phyloP scores from a whole-genome alignment of 2,888 invertebrate species.

The Allophyes oxyacanthae region DNA sequence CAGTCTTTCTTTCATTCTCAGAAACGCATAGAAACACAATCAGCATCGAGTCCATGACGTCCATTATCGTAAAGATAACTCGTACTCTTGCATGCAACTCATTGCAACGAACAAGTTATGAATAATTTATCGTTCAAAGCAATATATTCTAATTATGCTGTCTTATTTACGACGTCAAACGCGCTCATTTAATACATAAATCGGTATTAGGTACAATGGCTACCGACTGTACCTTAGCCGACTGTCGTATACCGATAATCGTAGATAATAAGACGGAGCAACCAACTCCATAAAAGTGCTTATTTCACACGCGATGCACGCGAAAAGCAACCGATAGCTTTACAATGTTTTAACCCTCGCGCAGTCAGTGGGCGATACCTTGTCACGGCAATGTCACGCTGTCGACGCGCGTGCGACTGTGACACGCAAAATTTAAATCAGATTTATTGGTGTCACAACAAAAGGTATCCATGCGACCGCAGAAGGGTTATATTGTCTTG shows the following conservation, averaged over 20 bases:
- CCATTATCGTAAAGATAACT: slow-evolving; percentile 45
- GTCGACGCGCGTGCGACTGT: slow-evolving; percentile 72
- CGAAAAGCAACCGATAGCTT: slow-evolving; percentile 35
- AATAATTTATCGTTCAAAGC: slow-evolving; percentile 47
- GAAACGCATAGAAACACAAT: slow-evolving; percentile 28
- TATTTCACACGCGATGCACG: slow-evolving; percentile 52
- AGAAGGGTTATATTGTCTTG: slow-evolving; percentile 51
- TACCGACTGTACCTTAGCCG: slow-evolving; percentile 16
- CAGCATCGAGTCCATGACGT: slow-evolving; percentile 23
- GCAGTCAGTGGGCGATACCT: slow-evolving; percentile 66
- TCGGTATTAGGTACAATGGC: slow-evolving; percentile 41
- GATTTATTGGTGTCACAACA: slow-evolving; percentile 70
- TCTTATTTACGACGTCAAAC: slow-evolving; percentile 50
- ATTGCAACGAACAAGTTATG: slow-evolving; percentile 39
- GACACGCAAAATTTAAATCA: slow-evolving; percentile 80
- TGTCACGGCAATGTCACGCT: slow-evolving; percentile 74
- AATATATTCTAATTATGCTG: slow-evolving; percentile 52
- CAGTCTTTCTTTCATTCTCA: slow-evolving; percentile 1
- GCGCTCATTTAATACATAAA: slow-evolving; percentile 44
- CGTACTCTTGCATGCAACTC: slow-evolving; percentile 37
- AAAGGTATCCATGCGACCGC: slow-evolving; percentile 54
- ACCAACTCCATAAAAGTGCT: slow-evolving; percentile 35
- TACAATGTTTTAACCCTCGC: slow-evolving; percentile 66
- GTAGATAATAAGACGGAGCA: slow-evolving; percentile 52
- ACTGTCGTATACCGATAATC: slow-evolving; percentile 32